Evolutionary conservation across 2,113 vertebrate genomes (phyloP), one percentile per base, ranked within the genome.

Genomic region (Hystrix brachyura): DNA sequence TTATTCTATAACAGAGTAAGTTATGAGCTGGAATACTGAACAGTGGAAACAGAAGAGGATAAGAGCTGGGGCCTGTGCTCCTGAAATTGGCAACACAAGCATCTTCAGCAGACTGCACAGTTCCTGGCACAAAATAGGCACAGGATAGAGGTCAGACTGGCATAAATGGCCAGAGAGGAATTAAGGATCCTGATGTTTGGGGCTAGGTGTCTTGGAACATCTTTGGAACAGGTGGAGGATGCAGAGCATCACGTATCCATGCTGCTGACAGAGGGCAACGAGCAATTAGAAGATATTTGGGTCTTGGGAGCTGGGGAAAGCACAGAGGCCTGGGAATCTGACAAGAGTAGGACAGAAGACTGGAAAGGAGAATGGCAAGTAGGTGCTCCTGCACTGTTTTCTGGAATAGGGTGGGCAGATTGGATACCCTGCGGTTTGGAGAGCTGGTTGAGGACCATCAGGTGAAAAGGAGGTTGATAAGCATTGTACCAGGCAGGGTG

Each of bases 151-250:
- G 25, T 51, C 55, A 82, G 60, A 84, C 29, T 43, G 4, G 7
- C 21, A 64, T 67, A 90, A 34, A 29, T 21, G 19, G 27, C 67
- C 85, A 38, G 7, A 48, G 14, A 29, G 25, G 29, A 32, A 81
- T 6, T 65, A 86, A 91, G 82, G 2, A 23, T 65, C 5, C 25
- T 53, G 9, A 51, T 79, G 3, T 60, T 38, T 86, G 53, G 9
- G 23, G 17, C 1, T 69, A 76, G 43, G 57, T 53, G 32, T 71
- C 76, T 46, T 43, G 67, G n/a, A 55, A 69, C 23, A 55, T 85
- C 64, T 94, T 65, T 76, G 57, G 23, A 90, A 92, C 11, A 82
- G 57, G 9, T 67, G 87, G 94, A 89, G 60, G 67, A 53, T 12
- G 4, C 19, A n/a, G 53, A 78, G 19, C 19, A 71, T 29, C 46